Conservation (phyloP, 1,140 invertebrate genomes). For the Babylonia areolata region DNA sequence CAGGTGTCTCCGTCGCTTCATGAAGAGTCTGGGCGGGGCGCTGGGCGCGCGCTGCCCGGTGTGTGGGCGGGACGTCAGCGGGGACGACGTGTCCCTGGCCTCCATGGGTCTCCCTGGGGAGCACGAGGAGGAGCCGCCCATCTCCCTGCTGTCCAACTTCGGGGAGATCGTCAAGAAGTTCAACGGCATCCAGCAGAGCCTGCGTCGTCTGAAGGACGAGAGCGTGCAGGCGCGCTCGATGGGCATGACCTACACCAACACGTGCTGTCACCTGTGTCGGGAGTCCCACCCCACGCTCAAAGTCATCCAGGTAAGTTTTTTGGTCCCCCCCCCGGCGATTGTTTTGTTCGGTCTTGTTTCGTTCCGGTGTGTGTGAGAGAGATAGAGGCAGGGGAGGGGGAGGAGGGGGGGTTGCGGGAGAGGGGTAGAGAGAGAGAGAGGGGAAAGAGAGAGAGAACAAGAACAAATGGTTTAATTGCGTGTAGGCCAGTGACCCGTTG, state of each 20-base stretch:
- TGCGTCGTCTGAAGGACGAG: constrained; percentile 64
- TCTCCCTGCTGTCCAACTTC: constrained; percentile 68
- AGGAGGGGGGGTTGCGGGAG: too few species aligned
- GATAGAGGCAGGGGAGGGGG: too few species aligned
- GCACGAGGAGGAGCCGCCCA: constrained; percentile 42
- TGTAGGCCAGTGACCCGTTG: too few species aligned
- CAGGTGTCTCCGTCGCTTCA: constrained; percentile 63
- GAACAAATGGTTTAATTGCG: too few species aligned
- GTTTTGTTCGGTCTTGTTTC: too few species aligned
- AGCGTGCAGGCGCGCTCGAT: constrained; percentile 64
- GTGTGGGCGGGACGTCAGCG: constrained; percentile 45
- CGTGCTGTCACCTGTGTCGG: constrained; percentile 65
- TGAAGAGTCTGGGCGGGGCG: constrained; percentile 47
- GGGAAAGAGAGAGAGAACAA: too few species aligned
- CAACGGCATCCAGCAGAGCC: constrained; percentile 57
- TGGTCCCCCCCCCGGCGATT: too few species aligned
- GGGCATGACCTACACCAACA: constrained; percentile 69
- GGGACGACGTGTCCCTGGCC: constrained; percentile 35
- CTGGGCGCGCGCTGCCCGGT: constrained; percentile 53
- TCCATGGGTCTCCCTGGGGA: constrained; percentile 40
- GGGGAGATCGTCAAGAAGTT: constrained; percentile 69
- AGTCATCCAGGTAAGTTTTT: constrained; percentile 54
- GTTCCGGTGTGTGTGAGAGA: too few species aligned
- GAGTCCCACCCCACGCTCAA: constrained; percentile 68
- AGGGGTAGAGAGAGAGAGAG: too few species aligned